Percentiles rank a stretch among this genome's conserved stretches.
Evolutionary conservation across 2,797 vertebrate species (phyloP).

Genomic region (Onychomys torridus): DNA sequence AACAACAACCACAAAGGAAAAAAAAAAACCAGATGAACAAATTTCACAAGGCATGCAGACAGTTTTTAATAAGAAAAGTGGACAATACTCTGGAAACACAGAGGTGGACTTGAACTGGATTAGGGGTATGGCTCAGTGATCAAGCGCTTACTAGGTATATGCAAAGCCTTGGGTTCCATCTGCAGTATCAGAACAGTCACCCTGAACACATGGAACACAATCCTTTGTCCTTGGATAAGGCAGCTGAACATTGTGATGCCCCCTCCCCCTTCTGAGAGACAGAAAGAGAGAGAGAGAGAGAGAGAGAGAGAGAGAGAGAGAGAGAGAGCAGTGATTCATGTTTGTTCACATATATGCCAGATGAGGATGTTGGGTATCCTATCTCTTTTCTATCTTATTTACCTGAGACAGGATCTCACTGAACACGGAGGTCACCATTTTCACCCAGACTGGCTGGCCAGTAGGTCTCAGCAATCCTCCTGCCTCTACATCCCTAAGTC

Average conservation of each 20-base stretch:
- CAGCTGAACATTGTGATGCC: background rate
- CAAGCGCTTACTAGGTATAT: background rate
- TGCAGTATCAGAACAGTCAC: background rate
- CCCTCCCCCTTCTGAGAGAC: background rate
- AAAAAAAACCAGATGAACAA: background rate
- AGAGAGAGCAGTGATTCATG: too few relatives aligned
- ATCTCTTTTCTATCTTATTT: background rate
- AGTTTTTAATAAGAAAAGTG: background rate
- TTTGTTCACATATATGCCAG: background rate
- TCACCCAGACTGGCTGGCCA: background rate
- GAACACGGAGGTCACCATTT: background rate
- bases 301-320: too few relatives aligned
- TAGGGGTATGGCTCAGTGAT: background rate
- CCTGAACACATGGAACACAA: background rate
- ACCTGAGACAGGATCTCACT: background rate
- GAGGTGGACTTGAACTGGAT: background rate
- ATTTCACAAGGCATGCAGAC: background rate
- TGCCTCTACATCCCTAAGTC: background rate
- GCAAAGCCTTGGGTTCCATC: background rate
- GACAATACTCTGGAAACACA: background rate
- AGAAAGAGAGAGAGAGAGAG: too few relatives aligned
- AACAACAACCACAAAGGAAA: background rate
- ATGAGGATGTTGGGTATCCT: background rate
- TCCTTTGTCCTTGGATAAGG: background rate
- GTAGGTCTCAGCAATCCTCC: background rate